phyloP scores from a whole-genome alignment of 2,888 invertebrate species.

The Temnothorax rugatulus region DNA sequence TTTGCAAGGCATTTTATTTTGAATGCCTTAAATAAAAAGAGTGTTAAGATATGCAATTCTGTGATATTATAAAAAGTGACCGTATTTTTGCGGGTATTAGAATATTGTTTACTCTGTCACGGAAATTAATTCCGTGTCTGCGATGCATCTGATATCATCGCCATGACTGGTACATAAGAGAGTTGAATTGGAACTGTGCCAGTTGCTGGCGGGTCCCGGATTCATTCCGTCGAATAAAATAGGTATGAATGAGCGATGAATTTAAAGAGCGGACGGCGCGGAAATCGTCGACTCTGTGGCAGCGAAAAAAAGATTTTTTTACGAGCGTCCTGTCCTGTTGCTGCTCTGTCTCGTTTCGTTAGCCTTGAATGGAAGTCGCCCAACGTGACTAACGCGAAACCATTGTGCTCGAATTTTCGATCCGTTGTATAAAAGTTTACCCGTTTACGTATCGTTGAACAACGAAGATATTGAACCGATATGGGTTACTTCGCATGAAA shows the following conservation, averaged over 20 bases:
- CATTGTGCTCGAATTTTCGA: slow-evolving; percentile 44
- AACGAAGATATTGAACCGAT: slow-evolving; percentile 20
- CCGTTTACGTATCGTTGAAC: slow-evolving; percentile 11
- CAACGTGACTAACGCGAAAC: slow-evolving; percentile 33
- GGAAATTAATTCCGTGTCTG: slow-evolving; percentile 68
- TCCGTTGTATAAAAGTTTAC: slow-evolving; percentile 40
- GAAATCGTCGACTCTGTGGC: slow-evolving; percentile 45
- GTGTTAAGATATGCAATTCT: neutral
- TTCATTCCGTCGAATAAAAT: slow-evolving; percentile 70
- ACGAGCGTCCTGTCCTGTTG: slow-evolving; percentile 51
- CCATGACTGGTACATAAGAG: slow-evolving; percentile 70
- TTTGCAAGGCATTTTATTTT: neutral
- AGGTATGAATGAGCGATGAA: slow-evolving; percentile 70
- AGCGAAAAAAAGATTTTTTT: slow-evolving; percentile 64
- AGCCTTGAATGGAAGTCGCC: slow-evolving; percentile 33
- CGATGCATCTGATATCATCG: slow-evolving; percentile 69
- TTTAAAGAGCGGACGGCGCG: slow-evolving; percentile 63
- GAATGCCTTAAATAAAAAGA: neutral
- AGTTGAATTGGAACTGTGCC: slow-evolving; percentile 71
- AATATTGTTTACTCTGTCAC: slow-evolving; percentile 59
- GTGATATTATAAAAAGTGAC: neutral
- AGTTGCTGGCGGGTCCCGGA: slow-evolving; percentile 66
- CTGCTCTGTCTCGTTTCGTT: slow-evolving; percentile 36
- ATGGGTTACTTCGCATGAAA: neutral
- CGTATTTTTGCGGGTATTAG: neutral